Evolutionary conservation across 2,113 vertebrate species (phyloP), one percentile per base, ranked within the genome.

Genomic region (Hemibagrus wyckioides): DNA sequence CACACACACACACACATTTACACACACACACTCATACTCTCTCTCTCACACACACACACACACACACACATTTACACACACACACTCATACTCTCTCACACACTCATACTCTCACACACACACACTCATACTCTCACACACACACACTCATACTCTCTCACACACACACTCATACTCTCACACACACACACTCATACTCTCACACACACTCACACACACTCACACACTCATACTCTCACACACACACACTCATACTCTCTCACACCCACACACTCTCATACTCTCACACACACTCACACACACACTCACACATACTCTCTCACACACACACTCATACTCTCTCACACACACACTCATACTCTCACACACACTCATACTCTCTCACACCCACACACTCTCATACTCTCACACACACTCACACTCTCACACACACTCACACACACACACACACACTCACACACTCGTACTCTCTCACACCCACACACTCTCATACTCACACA

Each of bases 311-410:
- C n/a, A n/a, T n/a, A n/a, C n/a, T n/a, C n/a, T n/a, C n/a, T n/a
- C n/a, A 65, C 61, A n/a, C 57, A 28, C 63, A 71, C 9, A 71
- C 4, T 7, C 33, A 17, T 28, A 50, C 73, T n/a, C n/a, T n/a
- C n/a, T n/a, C n/a, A 76, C 75, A 30, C 75, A 25, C 39, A 44
- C 71, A 73, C 69, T n/a, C n/a, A n/a, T n/a, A n/a, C n/a, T n/a
- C n/a, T n/a, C 61, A n/a, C 57, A 28, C 63, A 71, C 9, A 71
- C 4, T 7, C 33, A 17, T 28, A 50, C 73, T n/a, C n/a, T n/a
- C n/a, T n/a, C n/a, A 76, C 75, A 30, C 75, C 13, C 39, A 44
- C 71, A 73, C 69, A n/a, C n/a, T n/a, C n/a, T n/a, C n/a, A n/a
- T n/a, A n/a, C n/a, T n/a, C n/a, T n/a, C 61, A n/a, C 57, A 28